These are phyloP conservation scores for Campaea margaritaria DNA, from an alignment of 2,888 invertebrate species.

Conservation along the genomic window DNA sequence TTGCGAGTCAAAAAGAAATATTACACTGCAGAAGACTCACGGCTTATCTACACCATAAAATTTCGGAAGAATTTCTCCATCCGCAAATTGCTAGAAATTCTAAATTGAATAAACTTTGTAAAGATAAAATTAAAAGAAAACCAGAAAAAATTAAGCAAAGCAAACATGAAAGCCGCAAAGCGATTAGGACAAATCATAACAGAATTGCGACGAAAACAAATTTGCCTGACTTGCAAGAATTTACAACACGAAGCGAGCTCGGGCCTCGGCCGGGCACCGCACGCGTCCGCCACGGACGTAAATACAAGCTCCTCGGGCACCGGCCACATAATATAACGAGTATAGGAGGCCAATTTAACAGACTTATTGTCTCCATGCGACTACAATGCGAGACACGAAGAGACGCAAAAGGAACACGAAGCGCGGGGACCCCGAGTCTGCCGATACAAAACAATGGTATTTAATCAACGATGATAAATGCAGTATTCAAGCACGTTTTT, in stretches of 20 bases:
- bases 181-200: slow-evolving; percentile 51
- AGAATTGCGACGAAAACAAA: slow-evolving; percentile 58
- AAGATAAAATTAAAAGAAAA: slow-evolving; percentile 3
- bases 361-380: slow-evolving; percentile 83
- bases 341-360: slow-evolving; percentile 83
- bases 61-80: slow-evolving; percentile 20
- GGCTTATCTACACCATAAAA: slow-evolving; percentile 19
- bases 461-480: slow-evolving; percentile 86
- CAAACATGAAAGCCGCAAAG: slow-evolving; percentile 30
- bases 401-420: slow-evolving; percentile 77
- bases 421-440: slow-evolving; percentile 73
- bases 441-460: slow-evolving; percentile 85
- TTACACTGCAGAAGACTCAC: slow-evolving; percentile 13
- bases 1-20: slow-evolving; percentile 29
- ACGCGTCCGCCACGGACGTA: slow-evolving; percentile 68
- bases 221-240: slow-evolving; percentile 60
- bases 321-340: slow-evolving; percentile 71
- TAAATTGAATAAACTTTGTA: slow-evolving; percentile 8
- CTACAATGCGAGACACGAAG: slow-evolving; percentile 79
- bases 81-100: slow-evolving; percentile 13
- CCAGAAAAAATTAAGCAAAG: slow-evolving; percentile 6
- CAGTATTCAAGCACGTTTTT: slow-evolving; percentile 84
- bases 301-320: slow-evolving; percentile 65
- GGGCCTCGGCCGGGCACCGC: slow-evolving; percentile 41
- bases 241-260: slow-evolving; percentile 62